phyloP scores from a whole-genome alignment of 2,113 vertebrate species.

The human region DNA sequence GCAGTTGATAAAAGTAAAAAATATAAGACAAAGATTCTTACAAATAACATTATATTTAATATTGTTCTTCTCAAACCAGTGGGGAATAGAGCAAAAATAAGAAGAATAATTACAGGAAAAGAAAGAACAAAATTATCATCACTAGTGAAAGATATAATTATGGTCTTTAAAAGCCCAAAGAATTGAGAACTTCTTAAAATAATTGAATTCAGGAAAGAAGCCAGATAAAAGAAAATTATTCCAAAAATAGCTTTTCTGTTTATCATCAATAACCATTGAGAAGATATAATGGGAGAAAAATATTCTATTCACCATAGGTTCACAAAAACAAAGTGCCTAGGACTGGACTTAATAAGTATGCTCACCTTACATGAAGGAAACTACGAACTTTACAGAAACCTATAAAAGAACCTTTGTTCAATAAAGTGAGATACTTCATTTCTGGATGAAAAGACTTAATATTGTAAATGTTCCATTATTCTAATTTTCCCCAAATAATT shows the following conservation, averaged over 20 bases:
- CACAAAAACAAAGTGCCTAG: neutral
- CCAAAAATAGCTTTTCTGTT: conserved; percentile 49
- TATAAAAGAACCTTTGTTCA: neutral
- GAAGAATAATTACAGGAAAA: conserved; percentile 58
- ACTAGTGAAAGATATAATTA: conserved; percentile 66
- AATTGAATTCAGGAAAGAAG: conserved; percentile 63
- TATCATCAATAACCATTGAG: conserved; percentile 33
- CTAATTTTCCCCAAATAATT: neutral
- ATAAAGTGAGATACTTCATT: neutral
- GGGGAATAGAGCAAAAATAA: conserved; percentile 44
- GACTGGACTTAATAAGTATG: neutral
- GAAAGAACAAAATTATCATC: conserved; percentile 61
- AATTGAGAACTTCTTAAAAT: conserved; percentile 65
- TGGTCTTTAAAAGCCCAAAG: conserved; percentile 40
- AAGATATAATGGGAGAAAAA: neutral
- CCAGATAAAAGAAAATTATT: conserved; percentile 60
- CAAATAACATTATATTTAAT: conserved; percentile 46
- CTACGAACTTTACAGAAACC: neutral
- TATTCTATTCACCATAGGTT: neutral
- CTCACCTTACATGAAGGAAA: neutral
- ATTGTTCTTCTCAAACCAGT: conserved; percentile 21
- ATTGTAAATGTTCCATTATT: neutral
- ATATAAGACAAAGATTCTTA: neutral
- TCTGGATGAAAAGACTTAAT: neutral
- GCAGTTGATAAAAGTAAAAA: neutral